phyloP scores from a whole-genome alignment of 2,888 invertebrate species.

The Campopleginae sp. region DNA sequence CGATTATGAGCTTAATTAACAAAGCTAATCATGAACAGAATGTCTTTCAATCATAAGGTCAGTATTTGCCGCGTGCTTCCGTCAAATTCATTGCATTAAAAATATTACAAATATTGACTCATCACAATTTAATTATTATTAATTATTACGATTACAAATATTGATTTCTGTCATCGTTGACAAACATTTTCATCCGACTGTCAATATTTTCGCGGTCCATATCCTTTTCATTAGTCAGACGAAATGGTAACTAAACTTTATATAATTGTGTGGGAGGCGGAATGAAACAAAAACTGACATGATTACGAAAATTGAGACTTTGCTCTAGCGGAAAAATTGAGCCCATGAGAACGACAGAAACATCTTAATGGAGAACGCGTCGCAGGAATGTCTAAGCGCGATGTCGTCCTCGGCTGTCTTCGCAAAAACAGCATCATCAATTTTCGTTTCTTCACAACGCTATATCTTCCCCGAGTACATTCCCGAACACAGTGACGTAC shows the following conservation, averaged over 20 bases:
- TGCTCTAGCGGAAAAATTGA: not conserved
- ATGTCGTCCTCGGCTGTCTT: conserved; percentile 20
- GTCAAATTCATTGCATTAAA: not conserved
- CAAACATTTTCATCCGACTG: no score
- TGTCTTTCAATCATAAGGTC: not conserved
- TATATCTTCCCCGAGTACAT: not conserved
- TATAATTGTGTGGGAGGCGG: not conserved
- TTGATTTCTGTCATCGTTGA: no score
- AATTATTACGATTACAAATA: no score
- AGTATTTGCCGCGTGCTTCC: not conserved
- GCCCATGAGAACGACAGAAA: not conserved
- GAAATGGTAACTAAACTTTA: not conserved
- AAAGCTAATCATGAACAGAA: not conserved
- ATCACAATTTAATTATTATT: no score
- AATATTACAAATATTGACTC: no score
- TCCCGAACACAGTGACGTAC: not conserved
- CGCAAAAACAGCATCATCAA: conserved; percentile 46
- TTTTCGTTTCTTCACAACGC: conserved; percentile 51
- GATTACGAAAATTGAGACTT: conserved; percentile 11
- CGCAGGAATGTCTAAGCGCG: not conserved
- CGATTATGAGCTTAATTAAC: not conserved
- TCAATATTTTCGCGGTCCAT: no score
- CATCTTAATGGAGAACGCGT: not conserved
- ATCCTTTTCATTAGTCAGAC: not conserved
- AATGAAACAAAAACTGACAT: not conserved